Percentiles rank a stretch among this genome's conserved stretches.
Conservation (phyloP, 2,113 vertebrate species). For the Xiphias gladius region DNA sequence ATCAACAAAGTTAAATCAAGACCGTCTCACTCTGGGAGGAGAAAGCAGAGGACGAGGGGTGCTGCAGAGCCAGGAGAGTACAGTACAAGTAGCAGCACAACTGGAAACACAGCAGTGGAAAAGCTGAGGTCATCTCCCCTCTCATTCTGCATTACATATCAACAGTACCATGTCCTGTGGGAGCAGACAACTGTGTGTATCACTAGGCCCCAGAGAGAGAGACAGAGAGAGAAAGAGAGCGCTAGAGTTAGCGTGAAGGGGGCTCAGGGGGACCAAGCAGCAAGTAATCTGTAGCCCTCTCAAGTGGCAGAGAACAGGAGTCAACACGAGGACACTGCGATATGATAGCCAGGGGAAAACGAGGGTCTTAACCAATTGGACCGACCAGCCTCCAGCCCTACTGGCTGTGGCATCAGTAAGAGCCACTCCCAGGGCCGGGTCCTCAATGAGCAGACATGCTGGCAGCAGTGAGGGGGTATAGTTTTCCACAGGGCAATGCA, state of each 20-base stretch:
- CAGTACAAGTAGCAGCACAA: slow-evolving; percentile 42
- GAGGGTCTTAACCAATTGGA: slow-evolving; percentile 55
- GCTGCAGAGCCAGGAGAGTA: slow-evolving; percentile 51
- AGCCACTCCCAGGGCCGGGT: slow-evolving; percentile 68
- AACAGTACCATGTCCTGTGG: slow-evolving; percentile 64
- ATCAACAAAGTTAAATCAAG: slow-evolving; percentile 71
- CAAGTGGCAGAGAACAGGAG: slow-evolving; percentile 74
- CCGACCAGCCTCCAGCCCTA: slow-evolving; percentile 55
- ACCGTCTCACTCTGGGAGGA: slow-evolving; percentile 59
- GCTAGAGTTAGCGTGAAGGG: slow-evolving; percentile 51
- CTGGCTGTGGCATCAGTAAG: slow-evolving; percentile 64
- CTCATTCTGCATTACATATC: slow-evolving; percentile 72
- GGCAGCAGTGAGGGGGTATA: slow-evolving; percentile 67
- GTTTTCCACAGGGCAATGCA: slow-evolving; percentile 63
- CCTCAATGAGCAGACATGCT: slow-evolving; percentile 70
- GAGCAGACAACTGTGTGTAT: slow-evolving; percentile 71
- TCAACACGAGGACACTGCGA: slow-evolving; percentile 80
- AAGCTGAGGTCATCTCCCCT: slow-evolving; percentile 78
- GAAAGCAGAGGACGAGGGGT: slow-evolving; percentile 47
- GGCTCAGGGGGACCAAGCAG: slow-evolving; percentile 54
- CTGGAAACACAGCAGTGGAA: slow-evolving; percentile 62
- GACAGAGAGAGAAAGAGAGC: slow-evolving; percentile 45
- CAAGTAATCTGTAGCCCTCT: slow-evolving; percentile 77
- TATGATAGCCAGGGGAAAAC: slow-evolving; percentile 70
- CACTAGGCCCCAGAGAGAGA: slow-evolving; percentile 62